phyloP scores from a whole-genome alignment of 2,113 vertebrate species.

The Salminus brasiliensis region DNA sequence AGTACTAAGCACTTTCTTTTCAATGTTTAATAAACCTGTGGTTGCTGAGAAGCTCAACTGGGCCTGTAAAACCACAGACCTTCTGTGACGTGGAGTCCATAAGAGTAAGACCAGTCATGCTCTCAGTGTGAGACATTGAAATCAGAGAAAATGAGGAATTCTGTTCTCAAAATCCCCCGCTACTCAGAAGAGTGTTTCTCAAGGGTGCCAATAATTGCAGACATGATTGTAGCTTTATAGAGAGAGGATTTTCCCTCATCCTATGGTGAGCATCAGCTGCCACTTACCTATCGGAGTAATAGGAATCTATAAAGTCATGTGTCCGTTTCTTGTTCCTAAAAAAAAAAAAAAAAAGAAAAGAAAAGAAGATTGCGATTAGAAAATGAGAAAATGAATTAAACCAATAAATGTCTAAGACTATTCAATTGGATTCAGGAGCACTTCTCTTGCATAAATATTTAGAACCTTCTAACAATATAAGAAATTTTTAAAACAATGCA shows the following conservation, averaged over 20 bases:
- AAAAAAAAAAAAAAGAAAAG: too few species aligned
- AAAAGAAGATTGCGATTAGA: too few species aligned
- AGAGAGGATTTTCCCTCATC: not conserved
- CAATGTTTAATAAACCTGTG: not conserved
- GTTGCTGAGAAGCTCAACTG: not conserved
- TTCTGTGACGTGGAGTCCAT: not conserved
- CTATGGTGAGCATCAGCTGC: not conserved
- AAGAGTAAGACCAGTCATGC: not conserved
- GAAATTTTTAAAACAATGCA: too few species aligned
- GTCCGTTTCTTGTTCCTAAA: constrained; percentile 83
- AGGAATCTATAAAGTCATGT: constrained; percentile 84
- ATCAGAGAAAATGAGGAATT: not conserved
- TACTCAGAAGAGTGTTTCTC: not conserved
- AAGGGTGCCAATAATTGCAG: not conserved
- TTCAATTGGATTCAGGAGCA: too few species aligned
- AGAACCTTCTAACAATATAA: too few species aligned
- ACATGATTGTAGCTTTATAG: not conserved
- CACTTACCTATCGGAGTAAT: constrained; percentile 85
- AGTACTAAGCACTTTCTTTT: not conserved
- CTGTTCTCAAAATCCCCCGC: not conserved
- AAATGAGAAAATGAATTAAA: not conserved
- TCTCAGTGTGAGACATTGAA: not conserved
- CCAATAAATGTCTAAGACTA: not conserved
- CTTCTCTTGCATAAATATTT: too few species aligned
- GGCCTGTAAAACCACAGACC: not conserved